Evolutionary conservation across 2,888 invertebrate genomes (phyloP).

Genomic region (Bursaphelenchus okinawaensis): DNA sequence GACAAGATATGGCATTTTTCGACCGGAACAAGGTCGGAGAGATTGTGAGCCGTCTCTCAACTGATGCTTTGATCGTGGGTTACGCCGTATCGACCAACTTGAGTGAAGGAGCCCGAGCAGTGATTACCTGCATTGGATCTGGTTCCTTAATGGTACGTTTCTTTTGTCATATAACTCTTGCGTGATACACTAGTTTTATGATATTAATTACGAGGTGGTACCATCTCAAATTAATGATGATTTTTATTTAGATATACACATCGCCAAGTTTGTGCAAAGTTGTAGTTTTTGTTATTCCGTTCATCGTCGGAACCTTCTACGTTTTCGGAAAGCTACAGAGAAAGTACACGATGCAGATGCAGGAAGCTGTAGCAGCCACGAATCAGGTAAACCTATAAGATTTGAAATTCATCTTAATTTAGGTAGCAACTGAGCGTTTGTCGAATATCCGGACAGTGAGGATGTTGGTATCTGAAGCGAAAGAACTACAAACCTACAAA

Average conservation of each 20-base stretch:
- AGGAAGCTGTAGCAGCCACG: conserved; percentile 65
- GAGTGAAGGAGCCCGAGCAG: conserved; percentile 83
- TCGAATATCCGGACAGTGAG: conserved; percentile 87
- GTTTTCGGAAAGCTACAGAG: conserved; percentile 71
- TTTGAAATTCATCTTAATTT: background rate
- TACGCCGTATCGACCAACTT: conserved; percentile 85
- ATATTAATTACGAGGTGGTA: background rate
- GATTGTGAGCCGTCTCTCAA: conserved; percentile 79
- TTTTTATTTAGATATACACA: conserved; percentile 72
- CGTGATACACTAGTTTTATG: no score
- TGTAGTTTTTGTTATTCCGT: conserved; percentile 81
- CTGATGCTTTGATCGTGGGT: conserved; percentile 85
- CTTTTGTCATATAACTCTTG: no score
- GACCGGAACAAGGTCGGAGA: conserved; percentile 64
- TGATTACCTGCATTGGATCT: conserved; percentile 79
- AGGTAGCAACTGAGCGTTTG: conserved; percentile 68
- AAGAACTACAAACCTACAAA: conserved; percentile 71
- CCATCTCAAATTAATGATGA: background rate
- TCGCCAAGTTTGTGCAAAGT: conserved; percentile 80
- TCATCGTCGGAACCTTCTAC: conserved; percentile 76
- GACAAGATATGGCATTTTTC: conserved; percentile 59
- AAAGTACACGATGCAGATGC: conserved; percentile 73
- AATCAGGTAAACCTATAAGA: conserved; percentile 63
- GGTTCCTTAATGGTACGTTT: conserved; percentile 93
- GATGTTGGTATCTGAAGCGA: conserved; percentile 78